Conservation (phyloP, 2,113 vertebrate species). For the Hydrochoerus hydrochaeris region DNA sequence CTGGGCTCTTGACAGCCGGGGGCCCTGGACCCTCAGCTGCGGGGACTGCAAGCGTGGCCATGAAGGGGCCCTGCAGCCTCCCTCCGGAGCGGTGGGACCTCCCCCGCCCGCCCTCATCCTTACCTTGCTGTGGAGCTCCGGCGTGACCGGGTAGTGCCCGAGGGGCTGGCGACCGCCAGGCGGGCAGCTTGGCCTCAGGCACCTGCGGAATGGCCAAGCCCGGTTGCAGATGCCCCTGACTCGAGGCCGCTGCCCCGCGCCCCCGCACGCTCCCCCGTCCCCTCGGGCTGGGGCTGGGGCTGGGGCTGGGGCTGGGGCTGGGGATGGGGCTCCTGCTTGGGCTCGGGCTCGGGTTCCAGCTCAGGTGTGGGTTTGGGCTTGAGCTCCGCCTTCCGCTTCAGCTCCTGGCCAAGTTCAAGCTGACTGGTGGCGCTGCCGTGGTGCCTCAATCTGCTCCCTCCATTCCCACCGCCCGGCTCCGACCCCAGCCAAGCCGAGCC, state of each 20-base stretch:
- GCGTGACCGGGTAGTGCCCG: slow-evolving; percentile 89
- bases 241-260: slow-evolving; percentile 70
- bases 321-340: too few relatives aligned
- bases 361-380: background rate
- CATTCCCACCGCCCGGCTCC: slow-evolving; percentile 89
- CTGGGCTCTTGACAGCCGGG: background rate
- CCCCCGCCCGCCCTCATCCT: slow-evolving; percentile 72
- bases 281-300: slow-evolving; percentile 81
- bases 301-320: background rate
- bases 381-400: slow-evolving; percentile 71
- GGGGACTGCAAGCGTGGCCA: background rate
- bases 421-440: slow-evolving; percentile 86
- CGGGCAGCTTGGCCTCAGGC: slow-evolving; percentile 84
- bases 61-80: background rate
- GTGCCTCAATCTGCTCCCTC: slow-evolving; percentile 89
- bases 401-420: slow-evolving; percentile 91
- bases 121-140: slow-evolving; percentile 89
- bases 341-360: background rate
- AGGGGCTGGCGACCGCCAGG: slow-evolving; percentile 91
- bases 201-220: slow-evolving; percentile 88
- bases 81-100: background rate
- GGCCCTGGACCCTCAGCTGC: background rate
- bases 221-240: slow-evolving; percentile 73
- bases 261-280: slow-evolving; percentile 70
- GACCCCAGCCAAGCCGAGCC: background rate